Base-by-base conservation (phyloP, 2,888 invertebrate species). In the Orthosia gothica region DNA sequence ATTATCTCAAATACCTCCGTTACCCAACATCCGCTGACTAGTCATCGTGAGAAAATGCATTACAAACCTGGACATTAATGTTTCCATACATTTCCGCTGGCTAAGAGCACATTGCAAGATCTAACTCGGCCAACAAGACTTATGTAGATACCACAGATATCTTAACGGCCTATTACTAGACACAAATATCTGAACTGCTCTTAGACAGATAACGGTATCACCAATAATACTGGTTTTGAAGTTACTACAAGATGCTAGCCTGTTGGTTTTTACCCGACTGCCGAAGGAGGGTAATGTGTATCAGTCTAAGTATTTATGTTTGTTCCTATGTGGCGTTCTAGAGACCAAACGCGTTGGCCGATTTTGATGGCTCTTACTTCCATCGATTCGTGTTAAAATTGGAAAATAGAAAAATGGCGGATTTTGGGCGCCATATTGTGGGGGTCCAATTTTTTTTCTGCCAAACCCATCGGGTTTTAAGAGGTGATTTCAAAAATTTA, bases 201-300 rank as follows among this genome's bases (percentile, higher is more conserved):
- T 20, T 11, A n/a, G 54, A 73, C 61, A 77, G n/a, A 66, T 65
- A 81, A 57, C 76, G n/a, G 76, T n/a, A 65, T 47, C 61, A 62
- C 32, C 23, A 81, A 75, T 75, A 77, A 81, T 40, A 66, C 76
- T 81, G 76, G 62, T 81, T 66, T 75, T 32, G 55, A 57, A 57
- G 50, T 61, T n/a, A 62, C 26, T 62, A 15, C 18, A 7, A 32
- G 7, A 7, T 32, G 32, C 7, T 7, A 32, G 32, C 32, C 32
- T 32, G 32, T 32, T 7, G 1, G 32, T 32, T 32, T 32, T 32
- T 32, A 4, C 4, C 26, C 7, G 7, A 5, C 5, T 32, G 5
- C 7, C 32, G 32, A 7, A 7, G 32, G n/a, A n/a, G n/a, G n/a
- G n/a, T n/a, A n/a, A n/a, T n/a, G n/a, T n/a, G n/a, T n/a, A n/a